Percentiles rank a stretch among this genome's conserved stretches.
Evolutionary conservation across 1,140 invertebrate genomes (phyloP).

Genomic region (Phenacoccus solenopsis): DNA sequence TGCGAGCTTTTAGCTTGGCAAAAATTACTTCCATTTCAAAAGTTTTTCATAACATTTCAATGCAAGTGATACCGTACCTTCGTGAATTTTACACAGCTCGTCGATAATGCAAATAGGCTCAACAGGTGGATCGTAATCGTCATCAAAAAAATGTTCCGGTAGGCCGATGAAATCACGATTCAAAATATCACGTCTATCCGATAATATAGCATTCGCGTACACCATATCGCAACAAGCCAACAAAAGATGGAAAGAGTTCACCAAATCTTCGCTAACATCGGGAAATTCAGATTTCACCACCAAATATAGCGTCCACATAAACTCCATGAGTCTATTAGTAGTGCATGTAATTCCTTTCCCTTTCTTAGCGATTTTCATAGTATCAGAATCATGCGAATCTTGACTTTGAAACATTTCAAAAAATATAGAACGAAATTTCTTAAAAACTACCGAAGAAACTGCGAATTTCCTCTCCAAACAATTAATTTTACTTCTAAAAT

Average conservation of each 20-base stretch:
- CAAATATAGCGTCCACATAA: slow-evolving; percentile 86
- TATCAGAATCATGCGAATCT: slow-evolving; percentile 39
- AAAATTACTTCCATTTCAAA: too few species aligned
- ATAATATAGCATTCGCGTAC: slow-evolving; percentile 70
- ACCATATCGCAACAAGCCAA: slow-evolving; percentile 83
- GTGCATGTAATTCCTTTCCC: slow-evolving; percentile 48
- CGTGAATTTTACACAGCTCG: slow-evolving; percentile 65
- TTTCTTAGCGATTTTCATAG: slow-evolving; percentile 36
- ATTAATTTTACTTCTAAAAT: slow-evolving; percentile 74
- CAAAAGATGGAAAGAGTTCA: slow-evolving; percentile 86
- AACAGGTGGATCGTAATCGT: slow-evolving; percentile 47
- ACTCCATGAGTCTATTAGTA: slow-evolving; percentile 72
- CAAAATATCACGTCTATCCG: slow-evolving; percentile 52
- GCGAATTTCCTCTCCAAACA: slow-evolving; percentile 83
- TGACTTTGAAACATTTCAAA: slow-evolving; percentile 52
- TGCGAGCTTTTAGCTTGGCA: too few species aligned
- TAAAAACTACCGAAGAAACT: slow-evolving; percentile 86
- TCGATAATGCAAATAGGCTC: slow-evolving; percentile 72
- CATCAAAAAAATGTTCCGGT: slow-evolving; percentile 52
- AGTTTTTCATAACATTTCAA: too few species aligned
- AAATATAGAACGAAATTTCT: slow-evolving; percentile 86
- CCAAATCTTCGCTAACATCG: slow-evolving; percentile 77
- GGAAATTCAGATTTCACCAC: slow-evolving; percentile 77
- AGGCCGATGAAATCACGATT: slow-evolving; percentile 69
- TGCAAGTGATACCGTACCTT: slow-evolving; percentile 45